These are phyloP conservation scores for Pollicipes pollicipes DNA, from an alignment of 1,140 invertebrate species.

Conservation along the genomic window DNA sequence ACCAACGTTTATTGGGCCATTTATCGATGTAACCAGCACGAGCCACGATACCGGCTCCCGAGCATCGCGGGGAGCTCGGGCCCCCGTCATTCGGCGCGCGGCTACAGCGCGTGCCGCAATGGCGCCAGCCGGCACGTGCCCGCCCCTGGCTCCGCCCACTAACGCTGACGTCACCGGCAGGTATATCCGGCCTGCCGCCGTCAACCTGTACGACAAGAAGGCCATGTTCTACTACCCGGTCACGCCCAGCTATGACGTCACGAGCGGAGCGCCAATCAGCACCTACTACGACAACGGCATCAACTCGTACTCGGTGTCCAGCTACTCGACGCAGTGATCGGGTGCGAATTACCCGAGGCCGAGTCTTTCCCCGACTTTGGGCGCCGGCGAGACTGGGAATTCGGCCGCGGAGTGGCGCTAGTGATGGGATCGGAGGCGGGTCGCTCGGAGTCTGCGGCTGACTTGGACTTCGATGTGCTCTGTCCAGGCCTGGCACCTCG, in stretches of 20 bases:
- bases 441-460: not conserved
- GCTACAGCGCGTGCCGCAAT: no score
- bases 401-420: not conserved
- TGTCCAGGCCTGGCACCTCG: not conserved
- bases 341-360: not conserved
- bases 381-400: not conserved
- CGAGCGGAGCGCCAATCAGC: not conserved
- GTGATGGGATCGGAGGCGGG: not conserved
- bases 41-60: no score
- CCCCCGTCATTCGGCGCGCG: no score
- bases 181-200: not conserved
- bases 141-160: not conserved
- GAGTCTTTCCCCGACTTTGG: not conserved
- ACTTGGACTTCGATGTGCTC: not conserved
- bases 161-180: not conserved
- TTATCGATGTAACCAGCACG: no score
- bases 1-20: no score
- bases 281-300: not conserved
- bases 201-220: not conserved
- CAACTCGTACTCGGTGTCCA: not conserved
- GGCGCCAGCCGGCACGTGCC: not conserved
- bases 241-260: not conserved
- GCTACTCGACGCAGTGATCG: not conserved
- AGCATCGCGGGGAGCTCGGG: no score
- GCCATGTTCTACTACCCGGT: not conserved